These are phyloP conservation scores for Neuroscelio doddi DNA, from an alignment of 2,888 invertebrate species.

Conservation along the genomic window DNA sequence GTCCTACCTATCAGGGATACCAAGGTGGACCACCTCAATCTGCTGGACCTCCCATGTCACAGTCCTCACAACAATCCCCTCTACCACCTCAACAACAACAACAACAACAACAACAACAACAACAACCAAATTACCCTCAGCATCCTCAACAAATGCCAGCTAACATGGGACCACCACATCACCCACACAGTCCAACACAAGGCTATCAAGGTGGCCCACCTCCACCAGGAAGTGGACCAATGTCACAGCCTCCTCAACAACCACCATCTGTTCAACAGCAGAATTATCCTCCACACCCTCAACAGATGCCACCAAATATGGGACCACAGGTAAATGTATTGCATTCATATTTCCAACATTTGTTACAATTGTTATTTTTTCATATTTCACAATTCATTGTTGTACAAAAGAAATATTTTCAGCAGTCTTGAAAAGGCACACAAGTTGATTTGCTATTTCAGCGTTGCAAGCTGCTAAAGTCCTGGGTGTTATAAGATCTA, in stretches of 20 bases:
- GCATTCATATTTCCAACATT: not conserved
- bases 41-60: slow-evolving; percentile 50
- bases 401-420: slow-evolving; percentile 50
- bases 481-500: slow-evolving; percentile 76
- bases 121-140: slow-evolving; percentile 89
- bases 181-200: slow-evolving; percentile 68
- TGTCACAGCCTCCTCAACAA: slow-evolving; percentile 57
- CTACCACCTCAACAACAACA: slow-evolving; percentile 87
- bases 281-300: slow-evolving; percentile 64
- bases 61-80: slow-evolving; percentile 45
- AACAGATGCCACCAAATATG: slow-evolving; percentile 66
- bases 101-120: slow-evolving; percentile 85
- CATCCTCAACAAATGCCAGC: slow-evolving; percentile 85
- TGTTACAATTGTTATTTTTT: too few relatives aligned
- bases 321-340: slow-evolving; percentile 60
- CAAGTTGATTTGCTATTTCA: slow-evolving; percentile 73
- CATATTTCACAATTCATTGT: too few relatives aligned
- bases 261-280: slow-evolving; percentile 61
- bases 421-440: slow-evolving; percentile 73
- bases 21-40: slow-evolving; percentile 42
- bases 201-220: slow-evolving; percentile 60
- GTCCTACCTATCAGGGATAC: slow-evolving; percentile 48
- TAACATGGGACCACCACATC: slow-evolving; percentile 72
- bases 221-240: slow-evolving; percentile 50
- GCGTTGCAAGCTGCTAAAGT: slow-evolving; percentile 75